phyloP scores from a whole-genome alignment of 2,797 vertebrate species.

The Austrolebias charrua region DNA sequence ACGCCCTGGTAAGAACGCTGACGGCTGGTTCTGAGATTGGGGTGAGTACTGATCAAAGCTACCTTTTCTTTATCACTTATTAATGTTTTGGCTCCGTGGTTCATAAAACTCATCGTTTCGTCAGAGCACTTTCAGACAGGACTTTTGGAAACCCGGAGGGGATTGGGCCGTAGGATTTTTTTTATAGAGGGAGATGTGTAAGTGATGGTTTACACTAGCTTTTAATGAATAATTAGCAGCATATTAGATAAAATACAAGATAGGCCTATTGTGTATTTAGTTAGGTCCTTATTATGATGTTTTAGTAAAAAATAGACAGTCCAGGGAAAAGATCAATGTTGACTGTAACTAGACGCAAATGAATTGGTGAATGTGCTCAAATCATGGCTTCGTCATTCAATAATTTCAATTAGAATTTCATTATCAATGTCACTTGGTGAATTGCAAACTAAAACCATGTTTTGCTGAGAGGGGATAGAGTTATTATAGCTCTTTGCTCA shows the following conservation, averaged over 20 bases:
- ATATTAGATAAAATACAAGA: no score
- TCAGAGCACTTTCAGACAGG: constrained; percentile 22
- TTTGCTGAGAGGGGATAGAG: no score
- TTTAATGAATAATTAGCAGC: no score
- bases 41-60: constrained; percentile 57
- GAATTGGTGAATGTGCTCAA: no score
- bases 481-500: no score
- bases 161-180: constrained; percentile 10
- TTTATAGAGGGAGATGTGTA: constrained; percentile 17
- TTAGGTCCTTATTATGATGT: no score
- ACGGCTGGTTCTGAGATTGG: constrained; percentile 54
- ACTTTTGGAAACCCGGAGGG: constrained; percentile 27
- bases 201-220: neutral
- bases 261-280: no score
- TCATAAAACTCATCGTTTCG: constrained; percentile 51
- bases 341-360: neutral
- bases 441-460: no score
- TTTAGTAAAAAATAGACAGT: no score
- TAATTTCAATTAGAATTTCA: neutral
- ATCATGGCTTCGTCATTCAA: neutral
- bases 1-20: constrained; percentile 37
- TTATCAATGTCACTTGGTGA: neutral
- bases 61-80: constrained; percentile 76
- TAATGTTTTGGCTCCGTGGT: constrained; percentile 69
- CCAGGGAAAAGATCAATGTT: neutral